These are phyloP conservation scores for Upupa epops DNA, from an alignment of 2,113 vertebrate genomes.

Conservation along the genomic window DNA sequence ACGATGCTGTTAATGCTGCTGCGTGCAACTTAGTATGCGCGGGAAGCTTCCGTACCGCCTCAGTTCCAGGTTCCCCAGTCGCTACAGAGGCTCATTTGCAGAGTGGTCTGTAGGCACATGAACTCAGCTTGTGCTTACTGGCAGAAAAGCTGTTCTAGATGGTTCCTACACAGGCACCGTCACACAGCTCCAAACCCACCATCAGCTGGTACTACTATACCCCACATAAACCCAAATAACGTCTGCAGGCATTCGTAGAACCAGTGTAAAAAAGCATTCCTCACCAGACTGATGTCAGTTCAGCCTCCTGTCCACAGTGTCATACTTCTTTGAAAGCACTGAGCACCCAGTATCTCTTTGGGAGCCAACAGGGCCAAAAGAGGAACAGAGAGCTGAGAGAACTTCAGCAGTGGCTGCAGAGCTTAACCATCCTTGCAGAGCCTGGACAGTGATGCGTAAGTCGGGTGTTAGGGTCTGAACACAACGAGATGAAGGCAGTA, in stretches of 20 bases:
- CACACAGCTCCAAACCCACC: not conserved
- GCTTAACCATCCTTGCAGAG: not conserved
- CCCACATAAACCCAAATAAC: not conserved
- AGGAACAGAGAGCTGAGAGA: not conserved
- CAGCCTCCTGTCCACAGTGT: not conserved
- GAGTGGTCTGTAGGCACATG: not conserved
- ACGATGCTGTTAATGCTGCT: constrained; percentile 79
- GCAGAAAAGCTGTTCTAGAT: constrained; percentile 1
- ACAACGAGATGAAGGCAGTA: not conserved
- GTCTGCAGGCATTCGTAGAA: not conserved
- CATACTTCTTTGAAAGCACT: not conserved
- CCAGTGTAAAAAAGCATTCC: not conserved
- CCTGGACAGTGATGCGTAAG: not conserved
- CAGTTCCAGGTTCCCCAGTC: constrained; percentile 73
- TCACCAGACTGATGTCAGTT: not conserved
- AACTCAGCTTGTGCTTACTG: constrained; percentile 17
- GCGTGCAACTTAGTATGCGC: constrained; percentile 76
- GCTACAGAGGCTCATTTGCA: constrained; percentile 60
- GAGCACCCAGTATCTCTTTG: not conserved
- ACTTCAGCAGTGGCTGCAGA: not conserved
- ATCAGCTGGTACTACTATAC: not conserved
- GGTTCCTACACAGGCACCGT: not conserved
- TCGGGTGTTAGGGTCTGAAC: not conserved
- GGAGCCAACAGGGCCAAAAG: not conserved
- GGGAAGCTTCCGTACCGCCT: constrained; percentile 79